Percentiles rank a stretch among this genome's conserved stretches.
Evolutionary conservation across 2,797 vertebrate species (phyloP).

Genomic region (Spatula clypeata): DNA sequence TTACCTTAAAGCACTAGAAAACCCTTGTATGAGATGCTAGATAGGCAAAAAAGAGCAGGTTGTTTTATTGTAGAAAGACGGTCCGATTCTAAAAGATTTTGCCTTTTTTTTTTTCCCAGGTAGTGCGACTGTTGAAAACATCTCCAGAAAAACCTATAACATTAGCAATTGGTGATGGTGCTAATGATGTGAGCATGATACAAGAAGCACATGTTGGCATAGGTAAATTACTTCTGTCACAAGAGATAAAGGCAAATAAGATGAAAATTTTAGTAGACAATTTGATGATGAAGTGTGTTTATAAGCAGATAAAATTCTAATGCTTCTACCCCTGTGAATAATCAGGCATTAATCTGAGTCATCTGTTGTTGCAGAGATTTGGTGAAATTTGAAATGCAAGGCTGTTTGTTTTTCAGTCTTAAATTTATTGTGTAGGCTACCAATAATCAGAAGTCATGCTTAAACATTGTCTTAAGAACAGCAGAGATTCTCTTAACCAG

Average conservation of each 20-base stretch:
- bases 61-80: neutral
- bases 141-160: constrained; percentile 98
- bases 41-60: neutral
- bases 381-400: neutral
- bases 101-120: constrained; percentile 81
- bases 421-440: neutral
- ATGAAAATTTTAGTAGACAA: neutral
- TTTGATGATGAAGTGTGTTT: neutral
- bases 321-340: neutral
- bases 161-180: constrained; percentile 94
- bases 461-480: neutral
- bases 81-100: neutral
- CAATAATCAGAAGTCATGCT: neutral
- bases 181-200: constrained; percentile 99
- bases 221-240: constrained; percentile 84
- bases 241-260: neutral
- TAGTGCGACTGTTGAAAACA: constrained; percentile 95
- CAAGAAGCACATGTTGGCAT: constrained; percentile 98
- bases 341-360: neutral
- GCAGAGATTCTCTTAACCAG: neutral
- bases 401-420: neutral
- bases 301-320: neutral
- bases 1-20: neutral
- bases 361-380: neutral
- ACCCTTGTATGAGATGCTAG: neutral